phyloP scores from a whole-genome alignment of 2,113 vertebrate species.

The Hippolais icterina region DNA sequence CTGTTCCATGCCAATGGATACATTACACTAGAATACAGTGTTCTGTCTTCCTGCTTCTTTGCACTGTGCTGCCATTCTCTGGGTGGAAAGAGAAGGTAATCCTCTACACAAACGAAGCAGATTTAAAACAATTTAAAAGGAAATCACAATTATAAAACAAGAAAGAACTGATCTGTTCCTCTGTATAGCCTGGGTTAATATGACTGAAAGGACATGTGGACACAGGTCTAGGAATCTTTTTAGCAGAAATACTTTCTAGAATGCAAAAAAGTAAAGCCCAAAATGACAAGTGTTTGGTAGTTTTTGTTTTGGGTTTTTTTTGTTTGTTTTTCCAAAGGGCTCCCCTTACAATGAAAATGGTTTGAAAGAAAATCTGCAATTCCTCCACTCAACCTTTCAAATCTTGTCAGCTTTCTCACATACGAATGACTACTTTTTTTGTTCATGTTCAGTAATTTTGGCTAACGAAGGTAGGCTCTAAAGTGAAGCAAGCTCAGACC shows the following conservation, averaged over 20 bases:
- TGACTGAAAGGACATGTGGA: not conserved
- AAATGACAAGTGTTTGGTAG: not conserved
- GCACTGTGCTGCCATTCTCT: not conserved
- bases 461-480: not conserved
- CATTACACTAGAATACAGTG: not conserved
- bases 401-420: not conserved
- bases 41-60: conserved; percentile 4
- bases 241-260: not conserved
- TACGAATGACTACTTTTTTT: not conserved
- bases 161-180: not conserved
- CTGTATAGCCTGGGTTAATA: not conserved
- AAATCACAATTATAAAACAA: not conserved
- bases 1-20: not conserved
- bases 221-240: not conserved
- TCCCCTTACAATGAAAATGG: not conserved
- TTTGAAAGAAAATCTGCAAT: not conserved
- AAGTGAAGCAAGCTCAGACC: not conserved
- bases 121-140: not conserved
- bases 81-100: not conserved
- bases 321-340: not conserved
- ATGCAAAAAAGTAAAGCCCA: not conserved
- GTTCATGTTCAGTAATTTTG: not conserved
- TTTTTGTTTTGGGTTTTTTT: not conserved
- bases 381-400: not conserved
- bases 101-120: not conserved